These are phyloP conservation scores for Colletes collaris DNA, from an alignment of 2,888 invertebrate genomes.

Conservation along the genomic window DNA sequence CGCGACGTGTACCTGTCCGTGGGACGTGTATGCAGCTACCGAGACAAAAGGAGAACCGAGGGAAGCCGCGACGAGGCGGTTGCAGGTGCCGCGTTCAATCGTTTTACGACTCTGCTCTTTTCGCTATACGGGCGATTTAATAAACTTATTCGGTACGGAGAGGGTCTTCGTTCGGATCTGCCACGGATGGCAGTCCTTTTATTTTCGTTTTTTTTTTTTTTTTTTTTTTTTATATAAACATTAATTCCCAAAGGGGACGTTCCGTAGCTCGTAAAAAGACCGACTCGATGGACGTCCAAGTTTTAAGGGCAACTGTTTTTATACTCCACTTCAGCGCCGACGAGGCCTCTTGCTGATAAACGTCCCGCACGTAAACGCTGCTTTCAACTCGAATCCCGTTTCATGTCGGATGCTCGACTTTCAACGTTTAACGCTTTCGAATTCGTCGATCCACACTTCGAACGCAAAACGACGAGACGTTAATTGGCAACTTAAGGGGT, in stretches of 20 bases:
- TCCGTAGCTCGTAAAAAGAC: background rate
- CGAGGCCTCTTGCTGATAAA: no score
- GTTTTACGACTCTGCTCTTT: conserved; percentile 4
- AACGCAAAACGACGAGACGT: no score
- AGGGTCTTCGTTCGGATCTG: conserved; percentile 15
- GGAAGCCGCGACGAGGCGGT: conserved; percentile 33
- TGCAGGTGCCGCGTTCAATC: conserved; percentile 48
- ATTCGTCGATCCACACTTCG: no score
- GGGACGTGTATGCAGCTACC: conserved; percentile 26
- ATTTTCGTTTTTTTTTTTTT: background rate
- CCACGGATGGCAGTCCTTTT: background rate
- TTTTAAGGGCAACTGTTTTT: background rate
- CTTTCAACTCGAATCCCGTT: background rate
- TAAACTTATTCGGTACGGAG: conserved; percentile 13
- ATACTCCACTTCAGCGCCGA: background rate
- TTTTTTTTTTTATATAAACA: conserved; percentile 7
- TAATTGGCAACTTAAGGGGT: no score
- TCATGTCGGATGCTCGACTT: no score
- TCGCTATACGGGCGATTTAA: conserved; percentile 12
- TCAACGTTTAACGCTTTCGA: no score
- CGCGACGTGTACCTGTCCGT: conserved; percentile 12
- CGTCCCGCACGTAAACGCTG: no score
- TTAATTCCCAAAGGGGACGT: conserved; percentile 13
- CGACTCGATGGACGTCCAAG: background rate
- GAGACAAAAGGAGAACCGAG: conserved; percentile 36